Percentiles rank a stretch among this genome's conserved stretches.
phyloP scores from a whole-genome alignment of 1,140 invertebrate species.

The Doryteuthis pealeii region DNA sequence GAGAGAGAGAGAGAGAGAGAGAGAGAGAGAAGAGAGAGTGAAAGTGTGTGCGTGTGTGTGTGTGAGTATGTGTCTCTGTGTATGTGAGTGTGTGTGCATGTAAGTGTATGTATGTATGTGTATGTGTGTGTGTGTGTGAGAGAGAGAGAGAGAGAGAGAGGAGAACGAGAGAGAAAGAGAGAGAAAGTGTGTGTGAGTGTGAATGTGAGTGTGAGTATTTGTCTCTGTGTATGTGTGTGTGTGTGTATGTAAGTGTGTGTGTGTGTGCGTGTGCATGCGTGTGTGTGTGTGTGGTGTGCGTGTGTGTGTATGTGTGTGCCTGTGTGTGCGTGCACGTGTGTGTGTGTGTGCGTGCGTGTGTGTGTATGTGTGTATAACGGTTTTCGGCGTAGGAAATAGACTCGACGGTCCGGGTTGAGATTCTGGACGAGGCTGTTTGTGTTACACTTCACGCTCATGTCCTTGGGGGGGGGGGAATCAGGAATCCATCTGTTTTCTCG shows the following conservation, averaged over 20 bases:
- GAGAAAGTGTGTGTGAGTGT: not conserved
- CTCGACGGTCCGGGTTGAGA: too few relatives aligned
- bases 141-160: too few relatives aligned
- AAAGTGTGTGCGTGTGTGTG: not conserved
- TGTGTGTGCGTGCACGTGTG: not conserved
- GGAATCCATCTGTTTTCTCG: not conserved
- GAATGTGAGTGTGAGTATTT: too few relatives aligned
- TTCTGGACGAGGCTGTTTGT: too few relatives aligned
- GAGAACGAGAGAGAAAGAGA: not conserved
- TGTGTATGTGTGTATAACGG: not conserved
- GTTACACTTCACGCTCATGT: too few relatives aligned
- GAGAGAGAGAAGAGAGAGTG: too few relatives aligned
- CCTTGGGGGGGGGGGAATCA: not conserved
- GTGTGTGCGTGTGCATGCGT: too few relatives aligned
- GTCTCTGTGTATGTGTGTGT: too few relatives aligned
- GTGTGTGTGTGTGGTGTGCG: too few relatives aligned
- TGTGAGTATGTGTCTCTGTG: not conserved
- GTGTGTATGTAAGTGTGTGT: too few relatives aligned
- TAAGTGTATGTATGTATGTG: not conserved
- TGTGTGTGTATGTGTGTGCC: not conserved
- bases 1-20: too few relatives aligned
- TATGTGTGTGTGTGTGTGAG: not conserved
- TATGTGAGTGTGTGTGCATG: not conserved
- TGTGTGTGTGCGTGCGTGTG: not conserved
- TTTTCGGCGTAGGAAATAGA: not conserved